A percentile compares a stretch with the other conserved stretches of the same genome.
Evolutionary conservation across 2,113 vertebrate genomes (phyloP).

Genomic region (Amphiprion ocellaris): DNA sequence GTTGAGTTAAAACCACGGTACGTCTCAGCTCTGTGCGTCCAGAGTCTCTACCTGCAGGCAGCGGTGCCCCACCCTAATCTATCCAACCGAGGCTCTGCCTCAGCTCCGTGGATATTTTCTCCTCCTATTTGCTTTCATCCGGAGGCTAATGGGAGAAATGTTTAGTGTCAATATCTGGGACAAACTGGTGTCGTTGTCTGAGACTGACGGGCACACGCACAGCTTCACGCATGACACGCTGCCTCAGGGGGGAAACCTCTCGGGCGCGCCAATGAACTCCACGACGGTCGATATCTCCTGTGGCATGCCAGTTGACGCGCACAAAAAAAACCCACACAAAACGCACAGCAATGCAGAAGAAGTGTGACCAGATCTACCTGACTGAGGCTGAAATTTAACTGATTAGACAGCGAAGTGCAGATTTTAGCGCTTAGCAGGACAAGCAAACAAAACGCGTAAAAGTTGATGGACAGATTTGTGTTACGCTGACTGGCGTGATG

Average conservation of each 20-base stretch:
- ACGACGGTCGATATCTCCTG: conserved; percentile 25
- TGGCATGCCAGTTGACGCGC: conserved; percentile 50
- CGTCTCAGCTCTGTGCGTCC: conserved; percentile 13
- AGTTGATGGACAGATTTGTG: conserved; percentile 18
- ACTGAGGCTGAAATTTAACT: neutral
- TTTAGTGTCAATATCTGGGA: neutral
- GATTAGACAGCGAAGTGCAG: neutral
- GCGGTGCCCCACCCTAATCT: conserved; percentile 63
- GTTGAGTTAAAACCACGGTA: neutral
- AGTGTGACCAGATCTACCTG: neutral
- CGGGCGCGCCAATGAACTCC: conserved; percentile 46
- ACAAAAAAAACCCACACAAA: conserved; percentile 6
- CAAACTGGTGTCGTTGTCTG: conserved; percentile 10
- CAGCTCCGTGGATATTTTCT: conserved; percentile 12
- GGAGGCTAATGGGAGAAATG: neutral
- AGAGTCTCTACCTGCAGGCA: conserved; percentile 50
- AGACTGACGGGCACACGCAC: neutral
- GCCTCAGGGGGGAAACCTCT: conserved; percentile 47
- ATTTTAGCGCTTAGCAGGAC: neutral
- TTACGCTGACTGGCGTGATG: neutral
- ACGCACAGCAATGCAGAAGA: neutral
- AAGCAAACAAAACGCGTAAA: neutral
- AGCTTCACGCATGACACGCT: conserved; percentile 24
- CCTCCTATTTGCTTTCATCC: neutral
- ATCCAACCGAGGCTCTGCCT: conserved; percentile 18